Base-by-base conservation (phyloP, 2,888 invertebrate genomes). In the Drosophila nr. fundita region DNA sequence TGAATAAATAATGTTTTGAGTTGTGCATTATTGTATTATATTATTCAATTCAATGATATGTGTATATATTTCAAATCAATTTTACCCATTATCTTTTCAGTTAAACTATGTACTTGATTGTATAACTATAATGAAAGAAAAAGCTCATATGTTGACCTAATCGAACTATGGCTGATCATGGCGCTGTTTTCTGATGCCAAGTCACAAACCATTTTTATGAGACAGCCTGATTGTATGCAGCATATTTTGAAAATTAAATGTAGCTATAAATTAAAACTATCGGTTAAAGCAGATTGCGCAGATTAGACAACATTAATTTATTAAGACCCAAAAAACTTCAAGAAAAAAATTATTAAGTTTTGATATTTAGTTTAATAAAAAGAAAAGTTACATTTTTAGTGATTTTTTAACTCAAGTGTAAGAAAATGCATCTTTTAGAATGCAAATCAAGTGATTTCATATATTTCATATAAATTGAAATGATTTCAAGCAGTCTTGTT, bases 161-260 rank as follows among this genome's bases (percentile, higher is more conserved):
- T 18, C 27, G 5, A 27, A 18, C 3, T 10, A 4, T 27, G 5
- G 5, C 0, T 18, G 27, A 49, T 49, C 15, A 6, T 2, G 15
- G 29, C 15, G 8, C 11, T 8, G 18, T 7, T 21, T 6, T 8
- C 11, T 18, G 13, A 6, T 18, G 45, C 24, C 34, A 29, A 53
- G 29, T 7, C 53, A 29, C 36, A 38, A 38, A 21, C 60, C 52
- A 29, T 4, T 27, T 50, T 60, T 15, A 15, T 13, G 7, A 0
- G 3, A 0, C 34, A 50, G 58, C 70, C 70, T 21, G 0, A 53
- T 57, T 60, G 45, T 70, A 75, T 45, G 61, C 54, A 6, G 13
- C 36, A 2, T 13, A 2, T 36, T 27, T 4, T 27, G 2, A 1
- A 6, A 36, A 7, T 36, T 0, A 1, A 1, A 11, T 36, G n/a